Evolutionary conservation across 2,888 invertebrate species (phyloP).

Genomic region (Sturmia bella): DNA sequence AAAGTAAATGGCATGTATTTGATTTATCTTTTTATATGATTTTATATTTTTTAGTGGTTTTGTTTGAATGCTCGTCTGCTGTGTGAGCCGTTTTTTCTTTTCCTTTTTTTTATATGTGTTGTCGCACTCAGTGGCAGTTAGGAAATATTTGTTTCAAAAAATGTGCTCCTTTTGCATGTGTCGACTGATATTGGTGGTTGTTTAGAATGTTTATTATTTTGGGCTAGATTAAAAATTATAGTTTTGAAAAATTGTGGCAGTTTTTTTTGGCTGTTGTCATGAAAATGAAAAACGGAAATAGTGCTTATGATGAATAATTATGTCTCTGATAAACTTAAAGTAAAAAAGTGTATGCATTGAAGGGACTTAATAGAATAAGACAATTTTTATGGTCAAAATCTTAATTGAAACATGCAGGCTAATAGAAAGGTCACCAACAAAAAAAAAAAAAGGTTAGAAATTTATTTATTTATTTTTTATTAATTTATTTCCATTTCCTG

Average conservation of each 20-base stretch:
- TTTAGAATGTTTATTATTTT: slow-evolving; percentile 47
- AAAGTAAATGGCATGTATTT: slow-evolving; percentile 56
- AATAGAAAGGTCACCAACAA: no score
- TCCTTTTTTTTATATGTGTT: slow-evolving; percentile 10
- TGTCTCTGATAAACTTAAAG: slow-evolving; percentile 66
- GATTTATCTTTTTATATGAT: slow-evolving; percentile 38
- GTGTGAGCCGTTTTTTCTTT: slow-evolving; percentile 13
- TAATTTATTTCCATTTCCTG: no score
- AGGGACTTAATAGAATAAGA: no score
- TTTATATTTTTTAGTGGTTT: slow-evolving; percentile 44
- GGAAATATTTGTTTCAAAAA: slow-evolving; percentile 65
- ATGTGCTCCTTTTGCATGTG: neutral
- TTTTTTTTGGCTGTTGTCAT: slow-evolving; percentile 53
- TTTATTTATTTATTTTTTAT: no score
- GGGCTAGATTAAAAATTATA: neutral
- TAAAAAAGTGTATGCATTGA: neutral
- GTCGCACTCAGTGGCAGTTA: slow-evolving; percentile 38
- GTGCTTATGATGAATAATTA: slow-evolving; percentile 70
- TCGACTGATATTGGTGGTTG: slow-evolving; percentile 38
- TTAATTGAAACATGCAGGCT: no score
- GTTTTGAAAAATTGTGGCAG: slow-evolving; percentile 4
- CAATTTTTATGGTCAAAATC: no score
- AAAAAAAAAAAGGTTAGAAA: no score
- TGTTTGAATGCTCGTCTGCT: slow-evolving; percentile 35
- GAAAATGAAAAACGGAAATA: slow-evolving; percentile 67